These are phyloP conservation scores for Hesperophylax magnus DNA, from an alignment of 1,140 invertebrate genomes.

Conservation along the genomic window DNA sequence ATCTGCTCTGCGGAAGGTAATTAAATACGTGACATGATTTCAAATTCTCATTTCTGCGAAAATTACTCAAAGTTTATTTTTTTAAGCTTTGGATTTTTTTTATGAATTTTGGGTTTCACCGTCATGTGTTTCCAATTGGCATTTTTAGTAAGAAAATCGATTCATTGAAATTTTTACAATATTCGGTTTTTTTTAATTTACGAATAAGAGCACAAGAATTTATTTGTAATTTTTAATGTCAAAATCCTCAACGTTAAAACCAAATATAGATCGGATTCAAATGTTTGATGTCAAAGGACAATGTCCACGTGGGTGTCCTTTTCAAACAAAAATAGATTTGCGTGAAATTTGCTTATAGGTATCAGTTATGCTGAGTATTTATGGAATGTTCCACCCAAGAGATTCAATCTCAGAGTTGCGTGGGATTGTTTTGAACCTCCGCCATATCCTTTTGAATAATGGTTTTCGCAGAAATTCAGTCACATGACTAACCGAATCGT, in stretches of 20 bases:
- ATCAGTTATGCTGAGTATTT: neutral
- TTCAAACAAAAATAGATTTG: neutral
- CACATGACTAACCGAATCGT: constrained; percentile 22
- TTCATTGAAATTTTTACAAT: no score
- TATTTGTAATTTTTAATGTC: no score
- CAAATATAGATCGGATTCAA: neutral
- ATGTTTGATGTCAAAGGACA: neutral
- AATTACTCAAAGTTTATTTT: no score
- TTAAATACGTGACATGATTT: no score
- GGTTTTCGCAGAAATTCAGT: constrained; percentile 21
- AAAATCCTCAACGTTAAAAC: neutral
- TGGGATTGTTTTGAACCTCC: neutral
- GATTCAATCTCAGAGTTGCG: neutral
- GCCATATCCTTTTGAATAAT: constrained; percentile 16
- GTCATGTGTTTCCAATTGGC: no score
- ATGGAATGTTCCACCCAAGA: neutral
- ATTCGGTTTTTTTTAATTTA: no score
- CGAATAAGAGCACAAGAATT: no score
- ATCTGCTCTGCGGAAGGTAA: no score
- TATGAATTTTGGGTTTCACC: no score
- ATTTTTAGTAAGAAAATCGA: no score
- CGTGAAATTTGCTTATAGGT: neutral
- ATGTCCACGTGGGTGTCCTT: neutral
- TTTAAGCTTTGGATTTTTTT: no score
- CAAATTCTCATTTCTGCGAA: no score